phyloP scores from a whole-genome alignment of 2,797 vertebrate species.

The Phaenicophaeus curvirostris region DNA sequence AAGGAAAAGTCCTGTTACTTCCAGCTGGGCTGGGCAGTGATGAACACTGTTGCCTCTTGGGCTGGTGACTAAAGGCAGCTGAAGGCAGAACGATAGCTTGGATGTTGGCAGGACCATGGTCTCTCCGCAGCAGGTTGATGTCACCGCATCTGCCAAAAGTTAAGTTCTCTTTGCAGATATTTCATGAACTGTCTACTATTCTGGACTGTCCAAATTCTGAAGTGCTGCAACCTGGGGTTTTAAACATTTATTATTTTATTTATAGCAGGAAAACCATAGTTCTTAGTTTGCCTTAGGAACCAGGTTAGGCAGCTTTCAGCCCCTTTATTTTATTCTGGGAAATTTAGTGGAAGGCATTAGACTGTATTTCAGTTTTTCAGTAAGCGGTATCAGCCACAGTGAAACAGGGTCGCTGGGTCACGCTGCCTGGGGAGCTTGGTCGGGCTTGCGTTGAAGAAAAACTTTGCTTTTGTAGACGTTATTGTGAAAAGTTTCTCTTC shows the following conservation, averaged over 20 bases:
- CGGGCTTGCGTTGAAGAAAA: not conserved
- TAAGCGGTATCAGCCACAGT: too few relatives aligned
- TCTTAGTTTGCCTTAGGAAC: not conserved
- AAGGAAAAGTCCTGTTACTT: not conserved
- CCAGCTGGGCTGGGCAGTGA: not conserved
- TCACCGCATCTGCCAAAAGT: accelerated
- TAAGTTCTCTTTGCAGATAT: not conserved
- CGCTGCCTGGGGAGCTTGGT: not conserved
- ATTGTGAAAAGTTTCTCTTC: not conserved
- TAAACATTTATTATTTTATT: not conserved
- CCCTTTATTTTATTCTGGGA: not conserved
- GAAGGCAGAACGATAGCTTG: not conserved
- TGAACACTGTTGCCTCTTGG: accelerated
- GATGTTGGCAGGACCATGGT: not conserved
- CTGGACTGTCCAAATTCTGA: not conserved
- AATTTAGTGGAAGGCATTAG: accelerated
- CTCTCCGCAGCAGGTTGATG: not conserved
- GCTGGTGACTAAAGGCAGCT: not conserved
- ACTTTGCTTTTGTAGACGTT: not conserved
- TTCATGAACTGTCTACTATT: not conserved
- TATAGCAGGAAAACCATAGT: not conserved
- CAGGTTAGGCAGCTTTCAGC: not conserved
- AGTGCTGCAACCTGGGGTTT: not conserved
- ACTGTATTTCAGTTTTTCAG: not conserved
- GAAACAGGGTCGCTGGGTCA: not conserved